Conservation (phyloP, 2,888 invertebrate species). For the Lottia scabra region DNA sequence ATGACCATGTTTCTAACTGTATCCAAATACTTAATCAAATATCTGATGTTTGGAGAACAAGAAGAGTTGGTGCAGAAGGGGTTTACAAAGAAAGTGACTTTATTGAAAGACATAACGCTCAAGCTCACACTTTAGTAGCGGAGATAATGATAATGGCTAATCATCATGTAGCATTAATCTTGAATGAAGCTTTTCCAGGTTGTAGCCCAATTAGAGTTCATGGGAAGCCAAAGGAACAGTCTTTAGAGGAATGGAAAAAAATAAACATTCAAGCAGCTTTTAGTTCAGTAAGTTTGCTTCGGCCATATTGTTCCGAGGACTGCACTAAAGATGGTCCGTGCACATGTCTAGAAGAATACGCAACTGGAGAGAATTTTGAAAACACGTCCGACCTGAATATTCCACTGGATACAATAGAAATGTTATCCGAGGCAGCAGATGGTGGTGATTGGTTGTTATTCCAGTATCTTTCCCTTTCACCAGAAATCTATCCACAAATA, state of each 20-base stretch:
- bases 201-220: constrained; percentile 53
- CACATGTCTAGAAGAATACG: constrained; percentile 44
- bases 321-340: constrained; percentile 50
- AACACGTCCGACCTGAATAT: constrained; percentile 34
- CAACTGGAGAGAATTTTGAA: constrained; percentile 31
- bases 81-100: constrained; percentile 44
- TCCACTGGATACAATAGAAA: constrained; percentile 39
- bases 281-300: constrained; percentile 53
- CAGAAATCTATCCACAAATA: constrained; percentile 55
- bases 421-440: constrained; percentile 37
- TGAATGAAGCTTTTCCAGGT: constrained; percentile 44
- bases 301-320: constrained; percentile 24
- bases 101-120: constrained; percentile 35
- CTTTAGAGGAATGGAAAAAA: constrained; percentile 47
- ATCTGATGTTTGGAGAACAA: constrained; percentile 47
- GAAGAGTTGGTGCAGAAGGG: constrained; percentile 55
- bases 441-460: constrained; percentile 36
- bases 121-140: constrained; percentile 54
- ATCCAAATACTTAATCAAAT: constrained; percentile 51
- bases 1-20: constrained; percentile 50
- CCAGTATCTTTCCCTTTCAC: constrained; percentile 46
- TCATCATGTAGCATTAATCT: constrained; percentile 48
- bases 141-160: constrained; percentile 60
- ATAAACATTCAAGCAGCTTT: constrained; percentile 51
- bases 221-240: constrained; percentile 37